Percentiles rank a stretch among this genome's conserved stretches.
phyloP scores from a whole-genome alignment of 1,140 invertebrate genomes.

The Drosophila kikkawai region DNA sequence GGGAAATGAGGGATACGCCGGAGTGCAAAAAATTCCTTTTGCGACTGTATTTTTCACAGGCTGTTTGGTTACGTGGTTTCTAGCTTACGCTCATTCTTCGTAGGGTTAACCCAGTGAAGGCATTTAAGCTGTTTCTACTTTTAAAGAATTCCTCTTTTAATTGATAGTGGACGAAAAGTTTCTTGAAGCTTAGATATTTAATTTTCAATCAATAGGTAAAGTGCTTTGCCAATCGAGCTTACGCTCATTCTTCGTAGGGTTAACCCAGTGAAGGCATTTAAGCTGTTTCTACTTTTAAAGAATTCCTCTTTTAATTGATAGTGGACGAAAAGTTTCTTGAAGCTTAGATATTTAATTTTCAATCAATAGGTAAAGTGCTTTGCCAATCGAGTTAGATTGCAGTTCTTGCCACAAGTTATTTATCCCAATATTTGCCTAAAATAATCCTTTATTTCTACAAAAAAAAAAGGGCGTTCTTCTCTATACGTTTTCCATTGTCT shows the following conservation, averaged over 20 bases:
- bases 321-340: background rate
- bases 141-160: background rate
- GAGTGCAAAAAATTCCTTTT: conserved; percentile 2
- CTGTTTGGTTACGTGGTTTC: conserved; percentile 2
- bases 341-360: background rate
- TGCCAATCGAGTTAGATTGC: background rate
- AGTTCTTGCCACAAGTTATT: background rate
- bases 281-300: background rate
- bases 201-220: background rate
- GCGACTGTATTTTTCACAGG: background rate
- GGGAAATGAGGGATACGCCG: conserved; percentile 10
- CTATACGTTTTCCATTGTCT: conserved; percentile 1
- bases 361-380: background rate
- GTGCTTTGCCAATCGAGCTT: background rate
- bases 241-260: conserved; percentile 2
- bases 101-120: background rate
- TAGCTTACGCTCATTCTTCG: background rate
- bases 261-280: background rate
- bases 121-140: background rate
- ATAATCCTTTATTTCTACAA: background rate
- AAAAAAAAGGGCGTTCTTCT: background rate
- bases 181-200: background rate
- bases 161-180: background rate
- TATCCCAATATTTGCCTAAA: background rate
- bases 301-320: background rate